Evolutionary conservation across 2,888 invertebrate genomes (phyloP).

Genomic region (Troglohyphantes excavatus): DNA sequence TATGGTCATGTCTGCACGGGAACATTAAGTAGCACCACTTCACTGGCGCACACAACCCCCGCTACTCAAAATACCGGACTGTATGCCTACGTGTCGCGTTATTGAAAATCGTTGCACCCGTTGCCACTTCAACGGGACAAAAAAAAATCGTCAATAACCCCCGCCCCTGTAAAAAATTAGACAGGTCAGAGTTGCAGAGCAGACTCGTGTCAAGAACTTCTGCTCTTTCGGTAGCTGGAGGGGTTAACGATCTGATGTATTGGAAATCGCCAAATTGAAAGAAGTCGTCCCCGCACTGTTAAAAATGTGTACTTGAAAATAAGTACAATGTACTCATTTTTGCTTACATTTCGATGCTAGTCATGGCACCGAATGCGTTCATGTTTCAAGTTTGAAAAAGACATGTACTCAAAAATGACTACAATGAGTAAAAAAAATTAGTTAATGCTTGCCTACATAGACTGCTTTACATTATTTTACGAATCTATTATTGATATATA

Average conservation of each 20-base stretch:
- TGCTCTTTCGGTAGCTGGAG: not conserved
- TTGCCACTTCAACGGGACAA: not conserved
- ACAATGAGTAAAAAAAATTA: too few relatives aligned
- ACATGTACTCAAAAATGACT: too few relatives aligned
- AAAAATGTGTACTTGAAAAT: too few relatives aligned
- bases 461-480: too few relatives aligned
- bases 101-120: conserved; percentile 8
- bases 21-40: not conserved
- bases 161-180: not conserved
- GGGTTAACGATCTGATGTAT: not conserved
- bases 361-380: too few relatives aligned
- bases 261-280: too few relatives aligned
- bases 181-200: not conserved
- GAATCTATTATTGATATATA: too few relatives aligned
- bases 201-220: not conserved
- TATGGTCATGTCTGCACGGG: not conserved
- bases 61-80: conserved; percentile 5
- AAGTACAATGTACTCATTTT: too few relatives aligned
- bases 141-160: not conserved
- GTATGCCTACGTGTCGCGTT: not conserved
- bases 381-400: too few relatives aligned
- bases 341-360: too few relatives aligned
- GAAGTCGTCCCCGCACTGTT: too few relatives aligned
- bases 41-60: not conserved
- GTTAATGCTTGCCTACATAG: too few relatives aligned